phyloP scores from a whole-genome alignment of 2,113 vertebrate species.

The Pristiophorus japonicus region DNA sequence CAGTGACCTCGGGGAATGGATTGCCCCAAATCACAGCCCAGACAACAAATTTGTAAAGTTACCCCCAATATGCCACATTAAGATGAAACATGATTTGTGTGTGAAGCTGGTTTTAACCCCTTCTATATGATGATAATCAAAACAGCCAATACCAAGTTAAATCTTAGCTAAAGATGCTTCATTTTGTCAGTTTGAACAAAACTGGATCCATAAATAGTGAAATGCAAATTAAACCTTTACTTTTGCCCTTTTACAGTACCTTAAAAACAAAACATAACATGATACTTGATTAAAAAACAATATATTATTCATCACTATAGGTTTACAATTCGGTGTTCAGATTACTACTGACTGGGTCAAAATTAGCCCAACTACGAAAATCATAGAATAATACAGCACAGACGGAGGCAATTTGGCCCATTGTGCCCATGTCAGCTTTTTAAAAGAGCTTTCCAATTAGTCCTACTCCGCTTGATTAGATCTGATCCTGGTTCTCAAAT shows the following conservation, averaged over 20 bases:
- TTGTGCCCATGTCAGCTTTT: no score
- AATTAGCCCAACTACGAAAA: not conserved
- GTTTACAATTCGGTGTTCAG: not conserved
- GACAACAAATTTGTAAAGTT: not conserved
- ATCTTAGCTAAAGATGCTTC: not conserved
- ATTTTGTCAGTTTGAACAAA: not conserved
- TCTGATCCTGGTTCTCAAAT: not conserved
- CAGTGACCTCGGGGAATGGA: not conserved
- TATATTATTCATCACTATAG: not conserved
- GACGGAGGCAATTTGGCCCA: no score
- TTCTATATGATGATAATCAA: not conserved
- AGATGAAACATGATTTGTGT: not conserved
- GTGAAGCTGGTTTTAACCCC: not conserved
- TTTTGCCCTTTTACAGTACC: not conserved
- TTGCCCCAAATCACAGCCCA: not conserved
- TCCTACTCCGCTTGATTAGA: not conserved
- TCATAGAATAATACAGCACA: not conserved
- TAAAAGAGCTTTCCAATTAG: no score
- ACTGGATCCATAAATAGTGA: no score
- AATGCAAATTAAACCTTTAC: not conserved
- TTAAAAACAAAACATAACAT: not conserved
- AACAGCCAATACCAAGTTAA: not conserved
- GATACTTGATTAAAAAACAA: not conserved
- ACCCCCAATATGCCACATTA: not conserved
- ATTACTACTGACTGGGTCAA: not conserved